Conservation (phyloP, 1,140 invertebrate genomes). For the Atta texana region DNA sequence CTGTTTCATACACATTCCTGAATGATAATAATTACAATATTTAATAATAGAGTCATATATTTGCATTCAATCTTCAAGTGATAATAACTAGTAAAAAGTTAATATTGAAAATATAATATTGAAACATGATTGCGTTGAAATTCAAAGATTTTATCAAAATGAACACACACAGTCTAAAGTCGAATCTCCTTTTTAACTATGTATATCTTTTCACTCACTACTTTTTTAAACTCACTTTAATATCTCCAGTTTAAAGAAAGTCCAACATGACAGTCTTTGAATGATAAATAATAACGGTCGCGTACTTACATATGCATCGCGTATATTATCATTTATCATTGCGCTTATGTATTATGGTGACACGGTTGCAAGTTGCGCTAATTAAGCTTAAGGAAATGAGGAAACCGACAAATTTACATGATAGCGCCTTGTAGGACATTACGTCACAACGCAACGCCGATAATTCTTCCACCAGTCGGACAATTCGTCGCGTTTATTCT, state of each 20-base stretch:
- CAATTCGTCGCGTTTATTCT: background rate
- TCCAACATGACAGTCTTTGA: background rate
- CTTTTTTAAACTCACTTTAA: background rate
- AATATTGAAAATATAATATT: constrained; percentile 1
- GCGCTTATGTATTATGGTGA: background rate
- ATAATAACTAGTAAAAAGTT: background rate
- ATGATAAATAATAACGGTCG: background rate
- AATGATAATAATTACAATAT: background rate
- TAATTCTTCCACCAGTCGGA: constrained; percentile 27
- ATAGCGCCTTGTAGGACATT: background rate
- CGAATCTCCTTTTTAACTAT: background rate
- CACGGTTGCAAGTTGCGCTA: constrained; percentile 7
- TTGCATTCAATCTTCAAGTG: background rate
- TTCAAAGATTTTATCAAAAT: background rate
- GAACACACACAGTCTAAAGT: background rate
- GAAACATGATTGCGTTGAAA: background rate
- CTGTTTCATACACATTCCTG: background rate
- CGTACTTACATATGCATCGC: background rate
- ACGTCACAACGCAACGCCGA: background rate
- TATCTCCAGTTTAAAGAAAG: background rate
- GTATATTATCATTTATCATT: constrained; percentile 11
- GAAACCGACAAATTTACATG: constrained; percentile 47
- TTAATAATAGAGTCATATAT: background rate
- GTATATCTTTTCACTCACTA: background rate
- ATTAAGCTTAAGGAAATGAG: constrained; percentile 47